Conservation (phyloP, 2,888 invertebrate genomes). For the Brenthis daphne region DNA sequence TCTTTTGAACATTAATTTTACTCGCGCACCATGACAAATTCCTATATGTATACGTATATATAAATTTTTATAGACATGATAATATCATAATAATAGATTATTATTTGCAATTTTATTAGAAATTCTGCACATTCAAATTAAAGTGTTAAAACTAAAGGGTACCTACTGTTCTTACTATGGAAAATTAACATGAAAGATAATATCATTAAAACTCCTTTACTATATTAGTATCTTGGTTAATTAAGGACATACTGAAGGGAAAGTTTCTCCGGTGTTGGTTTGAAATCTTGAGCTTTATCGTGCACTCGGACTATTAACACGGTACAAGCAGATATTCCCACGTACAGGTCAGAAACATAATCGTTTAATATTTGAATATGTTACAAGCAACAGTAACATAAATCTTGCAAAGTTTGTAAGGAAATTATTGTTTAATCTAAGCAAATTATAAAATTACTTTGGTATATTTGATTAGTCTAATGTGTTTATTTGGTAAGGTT, state of each 20-base stretch:
- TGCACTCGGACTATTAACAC: constrained; percentile 24
- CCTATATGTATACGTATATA: no score
- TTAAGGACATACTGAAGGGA: constrained; percentile 16
- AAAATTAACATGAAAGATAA: constrained; percentile 14
- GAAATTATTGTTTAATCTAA: not conserved
- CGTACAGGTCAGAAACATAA: constrained; percentile 26
- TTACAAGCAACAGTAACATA: constrained; percentile 3
- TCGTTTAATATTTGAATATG: constrained; percentile 23
- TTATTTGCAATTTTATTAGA: not conserved
- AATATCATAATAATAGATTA: not conserved
- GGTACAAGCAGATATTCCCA: constrained; percentile 25
- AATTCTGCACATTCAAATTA: not conserved
- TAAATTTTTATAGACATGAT: no score
- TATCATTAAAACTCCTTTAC: constrained; percentile 18
- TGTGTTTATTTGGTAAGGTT: no score
- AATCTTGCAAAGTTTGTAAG: constrained; percentile 7
- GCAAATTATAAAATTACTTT: no score
- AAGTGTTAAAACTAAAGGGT: not conserved
- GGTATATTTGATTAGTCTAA: no score
- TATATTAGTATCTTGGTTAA: constrained; percentile 24
- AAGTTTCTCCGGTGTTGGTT: constrained; percentile 22
- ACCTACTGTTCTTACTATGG: not conserved
- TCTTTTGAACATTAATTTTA: no score
- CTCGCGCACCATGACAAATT: no score
- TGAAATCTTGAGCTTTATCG: constrained; percentile 27